phyloP scores from a whole-genome alignment of 2,797 vertebrate genomes.

The Periophthalmus magnuspinnatus region DNA sequence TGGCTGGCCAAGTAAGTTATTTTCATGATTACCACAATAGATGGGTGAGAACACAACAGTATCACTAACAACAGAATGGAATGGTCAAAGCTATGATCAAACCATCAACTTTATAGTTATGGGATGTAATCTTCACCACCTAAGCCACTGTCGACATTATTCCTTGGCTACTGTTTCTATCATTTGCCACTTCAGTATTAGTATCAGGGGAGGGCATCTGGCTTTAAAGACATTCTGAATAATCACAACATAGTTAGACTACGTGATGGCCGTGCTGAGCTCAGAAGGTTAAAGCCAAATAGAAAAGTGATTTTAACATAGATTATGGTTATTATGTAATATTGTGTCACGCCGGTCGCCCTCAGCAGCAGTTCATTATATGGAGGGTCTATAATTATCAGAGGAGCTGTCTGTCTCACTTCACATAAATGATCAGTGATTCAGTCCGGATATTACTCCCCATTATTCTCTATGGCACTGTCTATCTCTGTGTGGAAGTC shows the following conservation, averaged over 20 bases:
- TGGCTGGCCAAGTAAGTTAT: too few species aligned
- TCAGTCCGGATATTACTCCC: neutral
- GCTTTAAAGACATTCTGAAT: neutral
- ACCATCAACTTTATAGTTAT: too few species aligned
- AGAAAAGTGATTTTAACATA: neutral
- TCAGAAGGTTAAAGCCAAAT: neutral
- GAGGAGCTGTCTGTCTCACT: slow-evolving; percentile 1
- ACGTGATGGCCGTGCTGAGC: neutral
- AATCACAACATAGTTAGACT: neutral
- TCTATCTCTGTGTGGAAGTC: neutral
- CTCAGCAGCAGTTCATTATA: neutral
- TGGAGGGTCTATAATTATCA: neutral
- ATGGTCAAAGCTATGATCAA: too few species aligned
- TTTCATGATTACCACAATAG: too few species aligned
- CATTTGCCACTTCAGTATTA: neutral
- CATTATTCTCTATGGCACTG: neutral
- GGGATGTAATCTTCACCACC: too few species aligned
- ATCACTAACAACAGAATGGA: too few species aligned
- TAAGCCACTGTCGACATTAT: neutral
- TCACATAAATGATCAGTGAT: slow-evolving; percentile 3
- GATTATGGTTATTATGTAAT: neutral
- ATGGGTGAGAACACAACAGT: too few species aligned
- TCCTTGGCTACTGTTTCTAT: neutral
- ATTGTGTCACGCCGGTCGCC: neutral
- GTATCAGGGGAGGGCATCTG: neutral